Conservation (phyloP, 2,888 invertebrate species). For the Coelogynopora nodosa region DNA sequence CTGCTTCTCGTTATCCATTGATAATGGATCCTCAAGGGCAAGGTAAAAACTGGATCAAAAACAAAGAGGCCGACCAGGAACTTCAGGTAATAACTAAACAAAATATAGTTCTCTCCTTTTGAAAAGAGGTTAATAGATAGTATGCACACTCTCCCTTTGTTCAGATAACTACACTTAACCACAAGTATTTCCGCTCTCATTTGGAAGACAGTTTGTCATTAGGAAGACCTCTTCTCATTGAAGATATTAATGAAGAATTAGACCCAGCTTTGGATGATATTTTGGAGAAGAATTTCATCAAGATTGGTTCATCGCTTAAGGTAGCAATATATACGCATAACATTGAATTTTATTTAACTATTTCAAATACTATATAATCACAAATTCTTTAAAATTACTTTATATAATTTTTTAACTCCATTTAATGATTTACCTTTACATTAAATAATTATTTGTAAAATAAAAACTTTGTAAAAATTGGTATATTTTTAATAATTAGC, state of each 20-base stretch:
- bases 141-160: background rate
- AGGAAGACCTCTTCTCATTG: slow-evolving; percentile 82
- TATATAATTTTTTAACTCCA: no score
- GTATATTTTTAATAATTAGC: background rate
- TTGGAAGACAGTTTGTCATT: slow-evolving; percentile 80
- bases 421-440: no score
- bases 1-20: slow-evolving; percentile 83
- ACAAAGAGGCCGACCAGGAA: slow-evolving; percentile 81
- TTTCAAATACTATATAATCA: no score
- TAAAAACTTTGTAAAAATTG: no score
- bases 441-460: no score
- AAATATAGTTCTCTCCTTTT: background rate
- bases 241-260: slow-evolving; percentile 87
- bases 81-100: slow-evolving; percentile 60
- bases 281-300: slow-evolving; percentile 91
- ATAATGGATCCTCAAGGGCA: slow-evolving; percentile 92
- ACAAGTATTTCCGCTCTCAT: slow-evolving; percentile 89
- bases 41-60: slow-evolving; percentile 94
- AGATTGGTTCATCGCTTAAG: slow-evolving; percentile 90
- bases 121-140: no score
- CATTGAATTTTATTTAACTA: no score
- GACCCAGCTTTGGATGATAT: slow-evolving; percentile 95
- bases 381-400: no score
- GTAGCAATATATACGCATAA: no score
- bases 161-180: slow-evolving; percentile 84